A percentile compares a stretch with the other conserved stretches of the same genome.
These are phyloP conservation scores for Corythoichthys intestinalis DNA, from an alignment of 2,113 vertebrate genomes.

Conservation along the genomic window DNA sequence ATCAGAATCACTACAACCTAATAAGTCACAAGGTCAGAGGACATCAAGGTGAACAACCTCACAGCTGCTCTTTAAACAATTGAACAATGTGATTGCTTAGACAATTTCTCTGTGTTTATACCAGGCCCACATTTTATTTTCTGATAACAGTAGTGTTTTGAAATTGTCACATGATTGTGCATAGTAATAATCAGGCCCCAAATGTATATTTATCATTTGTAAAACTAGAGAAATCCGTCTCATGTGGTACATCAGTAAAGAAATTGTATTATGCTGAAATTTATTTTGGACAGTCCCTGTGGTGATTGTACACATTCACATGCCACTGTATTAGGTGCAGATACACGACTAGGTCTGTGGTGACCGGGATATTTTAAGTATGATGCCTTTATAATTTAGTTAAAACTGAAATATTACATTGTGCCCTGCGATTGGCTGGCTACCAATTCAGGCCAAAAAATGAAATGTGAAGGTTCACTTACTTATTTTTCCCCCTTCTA, in stretches of 20 bases:
- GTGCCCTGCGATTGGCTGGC: too few species aligned
- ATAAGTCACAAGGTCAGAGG: constrained; percentile 47
- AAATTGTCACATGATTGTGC: background rate
- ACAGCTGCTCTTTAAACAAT: background rate
- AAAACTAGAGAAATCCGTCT: background rate
- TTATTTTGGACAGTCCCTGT: background rate
- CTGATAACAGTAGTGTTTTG: background rate
- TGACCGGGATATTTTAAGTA: background rate
- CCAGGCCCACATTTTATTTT: background rate
- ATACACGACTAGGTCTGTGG: background rate
- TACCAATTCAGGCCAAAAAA: background rate
- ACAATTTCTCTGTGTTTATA: background rate
- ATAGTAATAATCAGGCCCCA: background rate
- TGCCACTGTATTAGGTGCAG: background rate
- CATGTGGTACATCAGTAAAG: background rate
- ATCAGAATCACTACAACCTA: constrained; percentile 48
- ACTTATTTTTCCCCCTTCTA: too few species aligned
- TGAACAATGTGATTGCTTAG: background rate
- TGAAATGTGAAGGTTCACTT: too few species aligned
- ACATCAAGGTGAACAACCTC: constrained; percentile 24
- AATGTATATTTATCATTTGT: background rate
- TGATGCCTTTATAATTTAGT: background rate
- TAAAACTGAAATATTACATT: background rate
- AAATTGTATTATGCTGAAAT: background rate
- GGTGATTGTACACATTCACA: background rate